Evolutionary conservation across 2,797 vertebrate species (phyloP).

Genomic region (Eulemur rubriventer): DNA sequence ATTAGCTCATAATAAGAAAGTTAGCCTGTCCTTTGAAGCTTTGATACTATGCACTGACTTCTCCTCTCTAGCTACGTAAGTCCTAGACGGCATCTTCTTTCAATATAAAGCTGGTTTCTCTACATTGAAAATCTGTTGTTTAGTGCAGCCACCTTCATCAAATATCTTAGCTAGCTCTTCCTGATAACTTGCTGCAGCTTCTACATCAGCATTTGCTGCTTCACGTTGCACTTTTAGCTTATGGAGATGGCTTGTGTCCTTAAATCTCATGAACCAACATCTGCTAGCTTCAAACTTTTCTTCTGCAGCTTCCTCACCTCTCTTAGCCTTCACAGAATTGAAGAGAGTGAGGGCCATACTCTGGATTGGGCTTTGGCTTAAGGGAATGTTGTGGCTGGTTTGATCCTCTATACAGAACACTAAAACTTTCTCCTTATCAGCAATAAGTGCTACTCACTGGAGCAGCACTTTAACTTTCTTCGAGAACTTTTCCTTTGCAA

Average conservation of each 20-base stretch:
- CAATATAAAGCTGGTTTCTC: neutral
- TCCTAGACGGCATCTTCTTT: neutral
- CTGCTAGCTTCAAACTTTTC: neutral
- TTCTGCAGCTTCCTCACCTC: neutral
- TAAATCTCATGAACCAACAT: neutral
- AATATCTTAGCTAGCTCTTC: neutral
- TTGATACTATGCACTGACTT: neutral
- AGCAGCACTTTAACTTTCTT: neutral
- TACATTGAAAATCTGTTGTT: neutral
- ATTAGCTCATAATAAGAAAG: neutral
- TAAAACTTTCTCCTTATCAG: neutral
- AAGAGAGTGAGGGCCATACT: neutral
- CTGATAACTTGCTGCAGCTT: neutral
- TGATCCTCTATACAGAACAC: neutral
- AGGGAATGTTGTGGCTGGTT: neutral
- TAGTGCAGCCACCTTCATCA: neutral
- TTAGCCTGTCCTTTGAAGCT: neutral
- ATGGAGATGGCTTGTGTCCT: neutral
- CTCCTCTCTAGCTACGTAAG: neutral
- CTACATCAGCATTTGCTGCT: neutral
- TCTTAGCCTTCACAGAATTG: neutral
- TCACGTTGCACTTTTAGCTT: neutral
- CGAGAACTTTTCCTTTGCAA: neutral
- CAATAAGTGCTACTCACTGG: neutral
- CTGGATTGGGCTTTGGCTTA: neutral